phyloP scores from a whole-genome alignment of 2,113 vertebrate genomes.

The Protobothrops mucrosquamatus region DNA sequence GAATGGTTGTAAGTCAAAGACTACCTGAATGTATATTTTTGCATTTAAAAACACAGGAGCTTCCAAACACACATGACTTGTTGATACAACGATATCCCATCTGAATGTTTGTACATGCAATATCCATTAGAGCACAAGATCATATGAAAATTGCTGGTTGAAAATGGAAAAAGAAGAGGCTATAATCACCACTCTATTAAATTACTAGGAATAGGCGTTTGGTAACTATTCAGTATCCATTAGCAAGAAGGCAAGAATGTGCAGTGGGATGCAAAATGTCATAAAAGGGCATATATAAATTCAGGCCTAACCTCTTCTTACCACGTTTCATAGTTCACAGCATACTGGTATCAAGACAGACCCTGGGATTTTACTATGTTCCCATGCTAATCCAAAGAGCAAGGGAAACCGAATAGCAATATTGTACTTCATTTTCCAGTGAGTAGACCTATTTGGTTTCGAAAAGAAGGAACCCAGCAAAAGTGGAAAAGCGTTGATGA shows the following conservation, averaged over 20 bases:
- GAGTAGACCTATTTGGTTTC: slow-evolving; percentile 70
- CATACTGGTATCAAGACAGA: slow-evolving; percentile 8
- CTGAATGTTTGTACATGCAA: background rate
- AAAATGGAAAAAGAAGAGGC: background rate
- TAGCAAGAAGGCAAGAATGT: background rate
- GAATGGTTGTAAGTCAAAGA: background rate
- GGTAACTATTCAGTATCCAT: background rate
- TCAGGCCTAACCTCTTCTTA: background rate
- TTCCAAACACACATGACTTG: background rate
- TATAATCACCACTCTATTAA: background rate
- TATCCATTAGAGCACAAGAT: background rate
- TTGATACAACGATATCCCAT: background rate
- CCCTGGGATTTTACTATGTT: background rate
- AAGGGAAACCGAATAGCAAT: background rate
- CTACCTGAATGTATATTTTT: background rate
- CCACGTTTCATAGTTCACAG: slow-evolving; percentile 2
- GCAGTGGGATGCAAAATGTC: background rate
- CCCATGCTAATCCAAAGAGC: slow-evolving; percentile 24
- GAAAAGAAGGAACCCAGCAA: slow-evolving; percentile 82
- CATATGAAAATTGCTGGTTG: background rate
- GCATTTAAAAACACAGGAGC: background rate
- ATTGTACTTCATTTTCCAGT: slow-evolving; percentile 2
- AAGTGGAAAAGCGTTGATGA: slow-evolving; percentile 81
- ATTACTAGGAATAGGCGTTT: background rate
- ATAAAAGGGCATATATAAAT: background rate